Evolutionary conservation across 2,888 invertebrate species (phyloP), one percentile per base, ranked within the genome.

Genomic region (Platerodrilus igneus): DNA sequence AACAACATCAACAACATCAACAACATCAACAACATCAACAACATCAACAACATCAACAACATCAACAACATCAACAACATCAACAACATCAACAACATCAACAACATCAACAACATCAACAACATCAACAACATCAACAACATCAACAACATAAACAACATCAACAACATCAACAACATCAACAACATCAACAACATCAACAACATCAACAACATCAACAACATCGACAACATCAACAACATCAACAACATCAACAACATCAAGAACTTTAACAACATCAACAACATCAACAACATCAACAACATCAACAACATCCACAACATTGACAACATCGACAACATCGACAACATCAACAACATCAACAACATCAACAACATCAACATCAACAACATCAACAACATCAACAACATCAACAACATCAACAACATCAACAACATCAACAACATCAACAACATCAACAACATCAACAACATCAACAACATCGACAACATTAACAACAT

Each of bases 341-440:
- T n/a, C n/a, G n/a, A 34, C 34, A 32, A 34, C 34, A 26, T 30
- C 34, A 30, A 34, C 34, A 26, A 34, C 34, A 32, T 30, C 30
- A 14, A 34, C 34, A 7, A 34, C 34, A 14, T 30, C 34, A 7
- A 34, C 34, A 14, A 34, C 34, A 7, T 30, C 34, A 14, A 34
- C 30, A 4, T 18, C 34, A 8, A 30, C 28, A 4, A 34, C 27
- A 8, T 30, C 28, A 3, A 30, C 34, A 8, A 30, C 28, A 4
- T 18, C 27, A 22, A 34, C 4, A 28, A 10, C 34, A 3, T 10
- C 34, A 22, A 28, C 34, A 3, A 30, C 27, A 4, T 30, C 34
- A 3, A 11, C 34, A 10, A 28, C 34, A 3, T 10, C 29, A 3
- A 26, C 34, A 4, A 34, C 34, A 14, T 11, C 34, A 4, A 34